Percentiles rank a stretch among this genome's conserved stretches.
Evolutionary conservation across 2,888 invertebrate genomes (phyloP).

Genomic region (Ernsta delagoae): DNA sequence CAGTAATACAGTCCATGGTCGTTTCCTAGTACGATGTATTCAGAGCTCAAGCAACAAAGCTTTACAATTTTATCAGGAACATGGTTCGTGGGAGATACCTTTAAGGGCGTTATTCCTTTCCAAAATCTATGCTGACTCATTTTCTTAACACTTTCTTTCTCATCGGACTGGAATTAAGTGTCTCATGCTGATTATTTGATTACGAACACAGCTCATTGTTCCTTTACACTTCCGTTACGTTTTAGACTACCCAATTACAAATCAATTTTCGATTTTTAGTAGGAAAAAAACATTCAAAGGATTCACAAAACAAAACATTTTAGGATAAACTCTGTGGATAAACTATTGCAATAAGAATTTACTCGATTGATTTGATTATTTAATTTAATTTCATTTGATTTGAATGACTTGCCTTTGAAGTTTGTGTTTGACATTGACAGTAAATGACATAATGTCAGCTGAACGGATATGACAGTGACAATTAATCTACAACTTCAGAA

Average conservation of each 20-base stretch:
- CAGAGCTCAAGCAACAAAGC: slow-evolving; percentile 66
- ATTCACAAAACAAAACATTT: slow-evolving; percentile 13
- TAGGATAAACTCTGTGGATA: background rate
- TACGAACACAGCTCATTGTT: slow-evolving; percentile 23
- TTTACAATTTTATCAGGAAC: slow-evolving; percentile 79
- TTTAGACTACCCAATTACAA: background rate
- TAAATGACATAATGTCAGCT: no score
- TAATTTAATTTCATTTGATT: slow-evolving; percentile 17
- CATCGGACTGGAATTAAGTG: slow-evolving; percentile 31
- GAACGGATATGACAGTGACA: slow-evolving; percentile 21
- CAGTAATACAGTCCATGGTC: slow-evolving; percentile 78
- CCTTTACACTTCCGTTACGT: slow-evolving; percentile 5
- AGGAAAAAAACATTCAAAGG: background rate
- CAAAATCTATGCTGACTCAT: slow-evolving; percentile 82
- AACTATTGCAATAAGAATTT: background rate
- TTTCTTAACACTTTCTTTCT: slow-evolving; percentile 58
- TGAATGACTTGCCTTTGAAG: no score
- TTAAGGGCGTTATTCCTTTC: slow-evolving; percentile 71
- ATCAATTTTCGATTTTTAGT: background rate
- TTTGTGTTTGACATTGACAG: no score
- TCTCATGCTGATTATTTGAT: slow-evolving; percentile 30
- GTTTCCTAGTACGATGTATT: slow-evolving; percentile 74
- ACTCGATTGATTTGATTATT: slow-evolving; percentile 16
- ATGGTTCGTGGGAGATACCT: slow-evolving; percentile 62
- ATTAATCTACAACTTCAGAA: no score